Evolutionary conservation across 2,113 vertebrate genomes (phyloP), one percentile per base, ranked within the genome.

Genomic region (Pterocles burchelli): DNA sequence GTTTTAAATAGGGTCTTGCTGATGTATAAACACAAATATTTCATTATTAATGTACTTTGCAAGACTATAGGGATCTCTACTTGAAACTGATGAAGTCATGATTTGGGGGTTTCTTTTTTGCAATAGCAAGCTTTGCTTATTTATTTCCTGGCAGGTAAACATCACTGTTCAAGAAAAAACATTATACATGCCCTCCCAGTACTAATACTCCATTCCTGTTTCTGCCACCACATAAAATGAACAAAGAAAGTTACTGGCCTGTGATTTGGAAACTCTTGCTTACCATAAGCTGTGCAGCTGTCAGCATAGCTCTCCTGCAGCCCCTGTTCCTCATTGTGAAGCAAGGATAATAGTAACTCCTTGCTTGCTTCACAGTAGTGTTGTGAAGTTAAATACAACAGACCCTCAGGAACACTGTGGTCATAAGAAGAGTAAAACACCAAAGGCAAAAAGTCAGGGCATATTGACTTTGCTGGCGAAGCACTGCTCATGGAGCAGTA

Each of bases 311-410:
- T 84, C 48, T 92, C 57, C 83, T 84, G 49, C 77, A 87, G 70
- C 58, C 89, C 92, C 68, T 54, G 74, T 49, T 77, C 36, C 45
- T 54, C 73, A 72, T 78, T 85, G 49, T 65, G 43, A 87, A 55
- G 66, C 59, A 97, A 51, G 80, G 78, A 61, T 55, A 94, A 92
- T 54, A 73, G 63, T 43, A 78, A n/a, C 62, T 75, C 46, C 65
- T 66, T 59, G 13, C 77, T 81, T 57, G 29, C 77, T 73, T 76
- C 87, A 85, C 49, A 95, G 66, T 49, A 75, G 49, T 1, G 31
- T 31, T 59, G 55, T 70, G 57, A 87, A 92, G 57, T 65, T 79
- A 93, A 96, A 94, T 45, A 92, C 45, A 75, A 66, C 63, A 95
- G 84, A 74, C 76, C 65, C 58, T 75, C 3, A 3, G 83, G 61